phyloP scores from a whole-genome alignment of 2,888 invertebrate genomes.

The Drosophila kuntzei region DNA sequence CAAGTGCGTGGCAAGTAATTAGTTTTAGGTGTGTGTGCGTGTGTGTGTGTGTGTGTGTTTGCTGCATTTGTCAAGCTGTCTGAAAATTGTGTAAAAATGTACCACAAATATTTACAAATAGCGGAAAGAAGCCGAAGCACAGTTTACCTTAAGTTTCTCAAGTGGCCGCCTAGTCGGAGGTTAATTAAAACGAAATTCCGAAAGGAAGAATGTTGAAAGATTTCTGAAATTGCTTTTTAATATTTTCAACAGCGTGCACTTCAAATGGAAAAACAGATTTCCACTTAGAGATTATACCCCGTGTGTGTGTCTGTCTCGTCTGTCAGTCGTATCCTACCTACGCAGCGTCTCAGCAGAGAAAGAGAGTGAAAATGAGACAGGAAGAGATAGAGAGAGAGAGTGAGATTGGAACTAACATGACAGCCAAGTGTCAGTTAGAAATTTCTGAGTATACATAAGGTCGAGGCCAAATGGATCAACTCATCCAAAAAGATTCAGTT shows the following conservation, averaged over 20 bases:
- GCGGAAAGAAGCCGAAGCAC: constrained; percentile 15
- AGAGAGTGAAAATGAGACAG: background rate
- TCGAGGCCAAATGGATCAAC: constrained; percentile 34
- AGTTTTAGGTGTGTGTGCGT: constrained; percentile 45
- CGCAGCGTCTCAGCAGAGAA: constrained; percentile 17
- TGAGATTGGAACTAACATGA: constrained; percentile 10
- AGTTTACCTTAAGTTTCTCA: constrained; percentile 64
- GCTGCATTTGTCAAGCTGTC: constrained; percentile 55
- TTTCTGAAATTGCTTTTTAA: constrained; percentile 72
- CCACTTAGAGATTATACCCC: constrained; percentile 69
- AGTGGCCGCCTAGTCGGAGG: no score
- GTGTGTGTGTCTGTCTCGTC: constrained; percentile 12
- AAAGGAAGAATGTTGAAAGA: constrained; percentile 45
- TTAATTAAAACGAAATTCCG: constrained; percentile 69
- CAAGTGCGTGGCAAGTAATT: constrained; percentile 78
- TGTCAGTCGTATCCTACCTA: constrained; percentile 37
- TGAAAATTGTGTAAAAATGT: constrained; percentile 49
- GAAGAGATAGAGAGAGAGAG: background rate
- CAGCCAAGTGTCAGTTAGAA: constrained; percentile 42
- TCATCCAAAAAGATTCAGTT: constrained; percentile 2
- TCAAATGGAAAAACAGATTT: constrained; percentile 61
- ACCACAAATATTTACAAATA: constrained; percentile 73
- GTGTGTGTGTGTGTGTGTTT: constrained; percentile 22
- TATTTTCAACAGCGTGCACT: constrained; percentile 69
- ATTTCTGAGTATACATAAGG: constrained; percentile 1